phyloP scores from a whole-genome alignment of 2,888 invertebrate species.

The Heliconius hortense region DNA sequence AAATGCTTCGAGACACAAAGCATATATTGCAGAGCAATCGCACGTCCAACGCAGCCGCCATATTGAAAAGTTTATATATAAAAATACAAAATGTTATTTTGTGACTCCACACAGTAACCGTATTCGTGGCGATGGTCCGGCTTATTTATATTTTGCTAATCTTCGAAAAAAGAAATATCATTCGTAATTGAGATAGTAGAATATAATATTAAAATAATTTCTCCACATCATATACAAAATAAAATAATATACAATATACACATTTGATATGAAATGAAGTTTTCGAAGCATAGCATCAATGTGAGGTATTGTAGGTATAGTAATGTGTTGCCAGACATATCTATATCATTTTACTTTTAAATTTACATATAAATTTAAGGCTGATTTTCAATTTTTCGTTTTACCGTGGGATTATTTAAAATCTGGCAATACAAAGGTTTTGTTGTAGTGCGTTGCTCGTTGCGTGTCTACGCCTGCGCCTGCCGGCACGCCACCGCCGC shows the following conservation, averaged over 20 bases:
- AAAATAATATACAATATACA: not conserved
- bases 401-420: not conserved
- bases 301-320: slow-evolving; percentile 32
- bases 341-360: slow-evolving; percentile 27
- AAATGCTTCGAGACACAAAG: slow-evolving; percentile 26
- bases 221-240: not conserved
- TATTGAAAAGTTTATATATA: slow-evolving; percentile 17
- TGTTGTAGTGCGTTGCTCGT: slow-evolving; percentile 19
- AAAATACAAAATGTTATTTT: slow-evolving; percentile 23
- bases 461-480: slow-evolving; percentile 14
- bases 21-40: slow-evolving; percentile 18
- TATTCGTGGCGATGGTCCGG: slow-evolving; percentile 12
- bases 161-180: not conserved
- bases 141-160: not conserved
- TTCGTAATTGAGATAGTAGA: too few relatives aligned
- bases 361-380: slow-evolving; percentile 1
- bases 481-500: slow-evolving; percentile 93
- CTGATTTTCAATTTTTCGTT: not conserved
- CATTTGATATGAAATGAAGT: not conserved
- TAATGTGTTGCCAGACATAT: slow-evolving; percentile 38
- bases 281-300: slow-evolving; percentile 17
- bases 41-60: slow-evolving; percentile 11
- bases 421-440: slow-evolving; percentile 9
- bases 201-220: not conserved
- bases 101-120: slow-evolving; percentile 13